Base-by-base conservation (phyloP, 2,888 invertebrate genomes). In the Pandemis heparana region DNA sequence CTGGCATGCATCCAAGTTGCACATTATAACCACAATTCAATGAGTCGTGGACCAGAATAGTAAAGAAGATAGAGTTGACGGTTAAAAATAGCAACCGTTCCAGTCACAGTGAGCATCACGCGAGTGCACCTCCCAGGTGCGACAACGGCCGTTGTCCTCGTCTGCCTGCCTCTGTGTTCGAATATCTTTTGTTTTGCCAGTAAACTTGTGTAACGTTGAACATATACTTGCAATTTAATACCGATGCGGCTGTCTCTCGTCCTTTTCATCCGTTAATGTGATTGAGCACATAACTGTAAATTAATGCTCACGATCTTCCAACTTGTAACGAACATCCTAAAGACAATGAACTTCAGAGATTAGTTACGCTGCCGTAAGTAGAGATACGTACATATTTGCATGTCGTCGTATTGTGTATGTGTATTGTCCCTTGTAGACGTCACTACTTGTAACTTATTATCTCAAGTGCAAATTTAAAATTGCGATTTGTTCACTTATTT, bases 1-100 rank as follows among this genome's bases (percentile, higher is more conserved):
- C 88, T 94, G 94, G 94, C 94, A 89, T 85, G 85, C 88, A 86
- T 92, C 94, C 94, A 94, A 93, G 89, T 89, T 92, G 92, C 93
- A 93, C 93, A 94, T 94, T 94, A 94, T 94, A 94, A 93, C 93
- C 92, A 94, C 94, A 93, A 94, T 94, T 94, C 94, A 94, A 94
- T 94, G 94, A 94, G 94, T 91, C 91, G 92, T 92, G 89, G 92
- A 92, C 94, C 89, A 92, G 94, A 94, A 94, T 94, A 94, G 94
- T 94, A 92, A 94, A 94, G 93, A 94, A 94, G 92, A 93, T 92
- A 92, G 91, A 91, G 92, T 92, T 88, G 91, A 89, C 88, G 83
- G 89, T 85, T 94, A 94, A 92, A 94, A 93, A 94, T 94, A 94
- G 94, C 89, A 82, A 85, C 86, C 85, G 89, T 88, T 93, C 93